These are phyloP conservation scores for Proctacanthus coquilletti DNA, from an alignment of 1,140 invertebrate genomes.

Conservation along the genomic window DNA sequence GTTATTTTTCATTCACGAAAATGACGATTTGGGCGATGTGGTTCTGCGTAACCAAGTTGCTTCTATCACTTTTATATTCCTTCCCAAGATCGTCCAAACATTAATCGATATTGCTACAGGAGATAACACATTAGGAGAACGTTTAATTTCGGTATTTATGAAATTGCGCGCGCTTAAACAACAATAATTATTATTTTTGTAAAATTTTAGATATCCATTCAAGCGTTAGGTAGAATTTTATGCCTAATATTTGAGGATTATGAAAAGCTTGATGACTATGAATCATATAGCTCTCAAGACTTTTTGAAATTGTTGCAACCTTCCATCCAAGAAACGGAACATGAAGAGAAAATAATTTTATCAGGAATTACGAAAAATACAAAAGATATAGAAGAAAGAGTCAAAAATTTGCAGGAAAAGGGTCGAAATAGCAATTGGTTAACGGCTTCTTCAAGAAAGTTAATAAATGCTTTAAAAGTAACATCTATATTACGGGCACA, in stretches of 20 bases:
- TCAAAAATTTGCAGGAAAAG: slow-evolving; percentile 14
- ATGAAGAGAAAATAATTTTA: neutral
- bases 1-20: slow-evolving; percentile 22
- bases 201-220: slow-evolving; percentile 13
- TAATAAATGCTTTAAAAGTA: slow-evolving; percentile 15
- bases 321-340: neutral
- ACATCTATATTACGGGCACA: slow-evolving; percentile 17
- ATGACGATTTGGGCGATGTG: slow-evolving; percentile 18
- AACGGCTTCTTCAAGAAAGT: slow-evolving; percentile 12
- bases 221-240: slow-evolving; percentile 19
- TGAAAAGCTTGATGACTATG: too few species aligned
- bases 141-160: slow-evolving; percentile 18
- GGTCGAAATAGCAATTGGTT: slow-evolving; percentile 17
- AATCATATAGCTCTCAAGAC: neutral
- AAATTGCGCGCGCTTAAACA: neutral
- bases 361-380: neutral
- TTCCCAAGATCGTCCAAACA: slow-evolving; percentile 22
- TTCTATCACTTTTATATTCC: slow-evolving; percentile 19
- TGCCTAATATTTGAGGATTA: slow-evolving; percentile 21
- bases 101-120: slow-evolving; percentile 14
- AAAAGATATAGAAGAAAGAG: slow-evolving; percentile 13
- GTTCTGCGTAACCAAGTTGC: slow-evolving; percentile 25
- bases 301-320: neutral
- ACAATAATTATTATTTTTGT: too few species aligned
- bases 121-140: slow-evolving; percentile 21